A percentile compares a stretch with the other conserved stretches of the same genome.
Conservation (phyloP, 2,888 invertebrate species). For the Eurytoma californica region DNA sequence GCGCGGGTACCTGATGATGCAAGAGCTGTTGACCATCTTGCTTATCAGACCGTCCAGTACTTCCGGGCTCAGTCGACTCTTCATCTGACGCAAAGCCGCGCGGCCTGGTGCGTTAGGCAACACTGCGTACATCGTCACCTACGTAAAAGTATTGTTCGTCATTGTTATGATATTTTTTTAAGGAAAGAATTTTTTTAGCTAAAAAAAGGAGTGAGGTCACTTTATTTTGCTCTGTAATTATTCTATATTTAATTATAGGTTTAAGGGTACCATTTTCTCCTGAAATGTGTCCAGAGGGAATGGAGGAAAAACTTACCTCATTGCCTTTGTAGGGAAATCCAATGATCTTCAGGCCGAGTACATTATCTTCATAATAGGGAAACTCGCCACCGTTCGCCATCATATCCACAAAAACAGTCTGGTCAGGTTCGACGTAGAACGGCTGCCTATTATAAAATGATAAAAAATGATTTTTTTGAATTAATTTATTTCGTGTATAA, state of each 20-base stretch:
- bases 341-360: conserved; percentile 79
- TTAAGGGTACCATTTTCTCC: no score
- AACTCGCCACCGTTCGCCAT: conserved; percentile 82
- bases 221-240: no score
- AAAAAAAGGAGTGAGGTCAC: no score
- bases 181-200: no score
- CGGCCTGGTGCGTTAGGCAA: conserved; percentile 78
- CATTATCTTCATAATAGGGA: conserved; percentile 77
- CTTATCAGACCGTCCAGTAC: conserved; percentile 77
- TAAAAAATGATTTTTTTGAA: neutral
- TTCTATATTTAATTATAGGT: neutral
- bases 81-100: conserved; percentile 75
- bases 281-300: no score
- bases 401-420: conserved; percentile 76
- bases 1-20: conserved; percentile 82
- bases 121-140: conserved; percentile 80
- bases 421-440: conserved; percentile 74
- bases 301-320: conserved; percentile 70
- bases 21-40: conserved; percentile 75
- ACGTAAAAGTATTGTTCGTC: conserved; percentile 7
- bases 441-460: conserved; percentile 73
- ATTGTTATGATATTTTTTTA: no score
- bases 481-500: no score
- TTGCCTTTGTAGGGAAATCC: conserved; percentile 85
- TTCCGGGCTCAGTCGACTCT: conserved; percentile 75